A percentile compares a stretch with the other conserved stretches of the same genome.
Evolutionary conservation across 2,797 vertebrate genomes (phyloP).

Genomic region (Lagorchestes hirsutus): DNA sequence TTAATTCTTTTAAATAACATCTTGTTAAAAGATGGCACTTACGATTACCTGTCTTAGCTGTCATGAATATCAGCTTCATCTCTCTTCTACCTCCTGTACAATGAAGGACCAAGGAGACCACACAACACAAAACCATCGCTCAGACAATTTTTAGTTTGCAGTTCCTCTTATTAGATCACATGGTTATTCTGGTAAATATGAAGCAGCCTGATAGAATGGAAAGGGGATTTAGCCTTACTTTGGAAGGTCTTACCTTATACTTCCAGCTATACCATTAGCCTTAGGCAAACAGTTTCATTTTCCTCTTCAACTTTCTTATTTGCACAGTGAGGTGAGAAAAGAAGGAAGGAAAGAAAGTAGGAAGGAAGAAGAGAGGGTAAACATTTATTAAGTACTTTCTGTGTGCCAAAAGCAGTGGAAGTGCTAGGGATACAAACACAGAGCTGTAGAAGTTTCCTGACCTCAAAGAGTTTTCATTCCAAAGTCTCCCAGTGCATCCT

Average conservation of each 20-base stretch:
- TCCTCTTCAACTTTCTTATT: not conserved
- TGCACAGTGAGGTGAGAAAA: not conserved
- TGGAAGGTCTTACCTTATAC: not conserved
- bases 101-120: not conserved
- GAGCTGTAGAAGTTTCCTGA: not conserved
- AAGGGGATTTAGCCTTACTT: not conserved
- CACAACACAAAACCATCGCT: not conserved
- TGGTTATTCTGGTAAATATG: not conserved
- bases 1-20: not conserved
- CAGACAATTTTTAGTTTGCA: not conserved
- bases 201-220: not conserved
- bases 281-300: not conserved
- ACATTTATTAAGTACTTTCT: not conserved
- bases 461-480: not conserved
- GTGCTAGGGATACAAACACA: not conserved
- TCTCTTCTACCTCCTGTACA: not conserved
- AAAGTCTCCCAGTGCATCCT: not conserved
- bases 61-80: not conserved
- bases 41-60: not conserved
- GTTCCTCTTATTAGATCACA: not conserved
- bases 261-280: not conserved
- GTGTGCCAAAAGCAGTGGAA: not conserved
- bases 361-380: too few species aligned
- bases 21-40: too few species aligned
- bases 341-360: not conserved